A percentile compares a stretch with the other conserved stretches of the same genome.
These are phyloP conservation scores for Crax fasciolata DNA, from an alignment of 2,797 vertebrate species.

Conservation along the genomic window DNA sequence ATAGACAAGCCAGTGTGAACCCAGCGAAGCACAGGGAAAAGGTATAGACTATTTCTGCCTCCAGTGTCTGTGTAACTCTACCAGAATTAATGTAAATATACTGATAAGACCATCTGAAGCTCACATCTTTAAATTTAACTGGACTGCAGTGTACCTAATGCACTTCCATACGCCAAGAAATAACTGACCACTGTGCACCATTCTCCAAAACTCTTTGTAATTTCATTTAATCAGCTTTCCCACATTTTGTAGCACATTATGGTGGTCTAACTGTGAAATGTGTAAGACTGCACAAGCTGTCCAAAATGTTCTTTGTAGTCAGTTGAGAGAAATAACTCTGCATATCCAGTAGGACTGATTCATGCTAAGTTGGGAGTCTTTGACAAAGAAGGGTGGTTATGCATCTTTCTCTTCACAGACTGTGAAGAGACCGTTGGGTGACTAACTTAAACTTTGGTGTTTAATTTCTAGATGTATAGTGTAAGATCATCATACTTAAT, in stretches of 20 bases:
- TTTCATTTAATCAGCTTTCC: neutral
- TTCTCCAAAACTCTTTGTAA: neutral
- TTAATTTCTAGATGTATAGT: neutral
- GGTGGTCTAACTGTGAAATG: neutral
- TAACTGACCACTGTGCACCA: fast-evolving
- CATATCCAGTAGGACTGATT: neutral
- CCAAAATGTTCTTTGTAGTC: neutral
- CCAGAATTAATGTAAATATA: neutral
- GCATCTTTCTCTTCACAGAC: neutral
- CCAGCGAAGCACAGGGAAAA: neutral
- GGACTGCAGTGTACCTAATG: neutral
- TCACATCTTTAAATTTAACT: neutral
- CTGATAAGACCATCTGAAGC: neutral
- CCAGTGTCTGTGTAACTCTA: neutral
- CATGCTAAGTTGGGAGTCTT: neutral
- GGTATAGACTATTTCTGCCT: neutral
- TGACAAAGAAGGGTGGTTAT: neutral
- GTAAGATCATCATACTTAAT: neutral
- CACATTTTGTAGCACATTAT: neutral
- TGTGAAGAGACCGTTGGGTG: neutral
- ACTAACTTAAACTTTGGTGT: neutral
- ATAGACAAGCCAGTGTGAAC: neutral
- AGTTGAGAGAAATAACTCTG: neutral
- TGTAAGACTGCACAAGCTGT: neutral
- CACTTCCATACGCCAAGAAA: neutral